A percentile compares a stretch with the other conserved stretches of the same genome.
These are phyloP conservation scores for Tipula lateralis DNA, from an alignment of 2,888 invertebrate species.

Conservation along the genomic window DNA sequence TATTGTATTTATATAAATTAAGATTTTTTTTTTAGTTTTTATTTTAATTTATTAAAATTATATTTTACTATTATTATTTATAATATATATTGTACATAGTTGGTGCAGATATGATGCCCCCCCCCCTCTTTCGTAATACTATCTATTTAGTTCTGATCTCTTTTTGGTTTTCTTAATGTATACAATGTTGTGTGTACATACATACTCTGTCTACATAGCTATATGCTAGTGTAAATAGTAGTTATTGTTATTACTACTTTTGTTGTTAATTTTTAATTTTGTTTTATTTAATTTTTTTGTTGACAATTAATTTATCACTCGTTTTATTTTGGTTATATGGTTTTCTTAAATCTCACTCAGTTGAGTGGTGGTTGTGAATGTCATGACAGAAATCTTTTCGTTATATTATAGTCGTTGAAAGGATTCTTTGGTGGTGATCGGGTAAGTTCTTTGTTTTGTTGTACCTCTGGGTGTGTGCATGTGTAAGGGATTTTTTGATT, in stretches of 20 bases:
- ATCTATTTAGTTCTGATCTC: background rate
- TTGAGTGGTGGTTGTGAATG: background rate
- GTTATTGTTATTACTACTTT: background rate
- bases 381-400: background rate
- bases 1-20: constrained; percentile 19
- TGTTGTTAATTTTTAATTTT: background rate
- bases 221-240: background rate
- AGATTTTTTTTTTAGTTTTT: background rate
- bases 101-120: background rate
- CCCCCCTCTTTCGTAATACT: background rate
- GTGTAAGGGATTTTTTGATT: background rate
- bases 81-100: background rate
- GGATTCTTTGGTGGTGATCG: background rate
- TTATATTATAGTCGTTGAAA: too few relatives aligned
- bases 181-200: too few relatives aligned
- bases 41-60: constrained; percentile 14
- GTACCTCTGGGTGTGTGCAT: background rate
- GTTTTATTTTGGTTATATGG: background rate
- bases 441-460: background rate
- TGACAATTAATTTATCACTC: background rate
- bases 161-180: background rate
- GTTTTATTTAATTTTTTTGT: background rate
- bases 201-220: background rate
- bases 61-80: background rate
- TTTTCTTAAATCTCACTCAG: background rate